Base-by-base conservation (phyloP, 2,888 invertebrate genomes). In the Dicyrtoma fusca region DNA sequence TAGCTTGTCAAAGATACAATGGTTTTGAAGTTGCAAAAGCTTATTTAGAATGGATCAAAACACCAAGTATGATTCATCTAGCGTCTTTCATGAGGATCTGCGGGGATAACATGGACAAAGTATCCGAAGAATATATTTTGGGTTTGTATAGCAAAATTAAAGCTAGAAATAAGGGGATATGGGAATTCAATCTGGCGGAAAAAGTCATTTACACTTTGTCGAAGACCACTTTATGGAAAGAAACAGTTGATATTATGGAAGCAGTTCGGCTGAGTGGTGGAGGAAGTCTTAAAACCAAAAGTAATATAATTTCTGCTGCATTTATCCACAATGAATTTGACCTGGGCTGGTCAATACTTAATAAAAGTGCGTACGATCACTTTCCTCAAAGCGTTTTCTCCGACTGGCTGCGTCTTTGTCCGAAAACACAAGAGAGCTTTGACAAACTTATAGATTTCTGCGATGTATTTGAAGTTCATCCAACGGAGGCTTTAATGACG, bases 191-290 rank as follows among this genome's bases (percentile, higher is more conserved):
- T 1, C 89, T 89, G 19, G 87, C 87, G 79, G 89, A 89, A 81
- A 84, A 84, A 81, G 83, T 90, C 6, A 85, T 92, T 71, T 83
- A 84, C 74, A 91, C 88, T 0, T 82, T 94, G 2, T 88, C 89
- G 76, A 81, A 86, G 21, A 90, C 90, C 10, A 82, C 86, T 70
- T 84, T 88, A 76, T 92, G 91, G 90, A 85, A 86, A 78, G 87
- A 88, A 72, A 86, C 88, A 51, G 68, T 88, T 0, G 85, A 87
- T 76, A 83, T 91, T 14, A 82, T 91, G 25, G 86, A 89, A 64
- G 87, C 88, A 81, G 86, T 89, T 63, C 85, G 87, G 81, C 55
- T 87, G 11, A 73, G 76, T 14, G 74, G 74, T 1, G 8, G 11
- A 3, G 45, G 57, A 8, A 53, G 34, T 6, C n/a, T 57, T 0